Percentiles rank a stretch among this genome's conserved stretches.
Conservation (phyloP, 2,113 vertebrate genomes). For the Sciurus niger region DNA sequence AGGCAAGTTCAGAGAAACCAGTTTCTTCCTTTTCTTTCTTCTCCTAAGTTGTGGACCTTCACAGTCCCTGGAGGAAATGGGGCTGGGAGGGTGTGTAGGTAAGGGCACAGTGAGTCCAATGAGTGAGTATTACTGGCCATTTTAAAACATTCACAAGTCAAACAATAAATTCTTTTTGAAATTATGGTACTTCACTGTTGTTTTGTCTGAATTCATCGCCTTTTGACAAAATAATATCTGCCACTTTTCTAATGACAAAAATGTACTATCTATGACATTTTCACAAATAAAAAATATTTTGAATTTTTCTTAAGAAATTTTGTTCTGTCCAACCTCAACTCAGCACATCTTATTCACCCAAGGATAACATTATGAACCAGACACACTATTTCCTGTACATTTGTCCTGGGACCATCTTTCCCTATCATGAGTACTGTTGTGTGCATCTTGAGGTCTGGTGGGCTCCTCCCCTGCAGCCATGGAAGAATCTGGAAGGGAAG, state of each 20-base stretch:
- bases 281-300: conserved; percentile 52
- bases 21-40: not conserved
- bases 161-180: conserved; percentile 18
- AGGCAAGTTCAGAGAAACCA: not conserved
- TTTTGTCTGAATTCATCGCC: conserved; percentile 53
- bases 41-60: not conserved
- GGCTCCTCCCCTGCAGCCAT: not conserved
- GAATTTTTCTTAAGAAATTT: not conserved
- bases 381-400: conserved; percentile 15
- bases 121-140: not conserved
- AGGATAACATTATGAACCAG: not conserved
- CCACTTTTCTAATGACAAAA: conserved; percentile 52
- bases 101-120: not conserved
- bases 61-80: not conserved
- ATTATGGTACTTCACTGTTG: not conserved
- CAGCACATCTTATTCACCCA: not conserved
- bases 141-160: not conserved
- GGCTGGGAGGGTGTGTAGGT: not conserved
- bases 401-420: not conserved
- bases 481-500: conserved; percentile 15
- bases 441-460: not conserved
- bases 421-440: not conserved
- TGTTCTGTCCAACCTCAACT: not conserved
- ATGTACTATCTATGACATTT: not conserved
- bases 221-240: not conserved